A percentile compares a stretch with the other conserved stretches of the same genome.
Evolutionary conservation across 2,113 vertebrate species (phyloP).

Genomic region (Callaeas wilsoni): DNA sequence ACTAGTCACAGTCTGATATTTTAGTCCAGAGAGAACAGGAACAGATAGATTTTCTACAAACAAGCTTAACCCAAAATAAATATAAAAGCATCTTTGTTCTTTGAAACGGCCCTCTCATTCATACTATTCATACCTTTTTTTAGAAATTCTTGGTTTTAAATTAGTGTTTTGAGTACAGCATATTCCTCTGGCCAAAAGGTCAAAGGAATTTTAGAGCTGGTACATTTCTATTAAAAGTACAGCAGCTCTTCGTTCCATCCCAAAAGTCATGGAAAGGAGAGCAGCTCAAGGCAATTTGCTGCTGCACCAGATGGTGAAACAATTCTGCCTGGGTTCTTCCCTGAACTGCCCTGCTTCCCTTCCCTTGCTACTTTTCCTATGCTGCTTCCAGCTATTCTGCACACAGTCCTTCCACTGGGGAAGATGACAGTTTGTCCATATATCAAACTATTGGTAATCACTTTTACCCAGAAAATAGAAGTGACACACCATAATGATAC

Average conservation of each 20-base stretch:
- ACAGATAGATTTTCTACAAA: conserved; percentile 9
- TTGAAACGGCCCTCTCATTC: not conserved
- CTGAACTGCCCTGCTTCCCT: not conserved
- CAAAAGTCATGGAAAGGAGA: not conserved
- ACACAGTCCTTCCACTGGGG: not conserved
- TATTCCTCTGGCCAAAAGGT: conserved; percentile 10
- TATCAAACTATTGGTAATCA: not conserved
- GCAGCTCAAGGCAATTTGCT: not conserved
- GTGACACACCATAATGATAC: not conserved
- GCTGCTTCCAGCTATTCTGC: not conserved
- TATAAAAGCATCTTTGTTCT: conserved; percentile 19
- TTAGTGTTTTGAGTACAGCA: not conserved
- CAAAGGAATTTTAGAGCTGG: not conserved
- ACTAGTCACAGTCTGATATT: not conserved
- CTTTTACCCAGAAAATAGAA: not conserved
- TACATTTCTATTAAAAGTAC: conserved; percentile 19
- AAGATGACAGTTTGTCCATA: not conserved
- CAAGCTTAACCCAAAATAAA: conserved; percentile 8
- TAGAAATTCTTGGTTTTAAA: not conserved
- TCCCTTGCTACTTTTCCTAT: not conserved
- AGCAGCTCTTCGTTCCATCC: not conserved
- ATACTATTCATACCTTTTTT: not conserved
- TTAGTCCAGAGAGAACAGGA: conserved; percentile 29
- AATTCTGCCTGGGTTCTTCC: not conserved
- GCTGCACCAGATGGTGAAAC: not conserved